Percentiles rank a stretch among this genome's conserved stretches.
These are phyloP conservation scores for Dicaeum eximium DNA, from an alignment of 2,113 vertebrate species.

Conservation along the genomic window DNA sequence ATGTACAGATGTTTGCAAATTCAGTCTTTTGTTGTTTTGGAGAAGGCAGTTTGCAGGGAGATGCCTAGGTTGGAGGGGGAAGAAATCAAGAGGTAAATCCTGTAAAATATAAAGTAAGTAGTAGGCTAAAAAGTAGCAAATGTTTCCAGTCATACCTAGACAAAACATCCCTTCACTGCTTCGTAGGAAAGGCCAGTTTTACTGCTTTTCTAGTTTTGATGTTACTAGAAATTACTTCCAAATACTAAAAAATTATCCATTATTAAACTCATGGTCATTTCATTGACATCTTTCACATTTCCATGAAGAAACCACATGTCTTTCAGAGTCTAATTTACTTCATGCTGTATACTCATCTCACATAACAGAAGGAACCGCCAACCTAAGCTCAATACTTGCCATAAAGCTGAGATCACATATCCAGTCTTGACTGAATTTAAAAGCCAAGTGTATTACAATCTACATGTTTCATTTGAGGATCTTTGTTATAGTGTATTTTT, in stretches of 20 bases:
- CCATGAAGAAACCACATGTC: not conserved
- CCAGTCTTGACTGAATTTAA: not conserved
- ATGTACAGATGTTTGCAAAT: not conserved
- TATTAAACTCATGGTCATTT: not conserved
- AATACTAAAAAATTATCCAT: not conserved
- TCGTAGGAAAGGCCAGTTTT: not conserved
- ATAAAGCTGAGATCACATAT: not conserved
- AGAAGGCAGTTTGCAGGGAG: not conserved
- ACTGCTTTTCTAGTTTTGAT: not conserved
- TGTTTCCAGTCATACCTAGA: not conserved
- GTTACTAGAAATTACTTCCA: not conserved
- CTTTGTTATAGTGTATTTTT: not conserved
- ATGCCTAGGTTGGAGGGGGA: not conserved
- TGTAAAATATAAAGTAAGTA: not conserved
- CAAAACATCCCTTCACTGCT: not conserved
- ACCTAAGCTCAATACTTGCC: not conserved
- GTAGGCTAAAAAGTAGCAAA: not conserved
- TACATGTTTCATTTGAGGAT: not conserved
- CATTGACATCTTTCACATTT: not conserved
- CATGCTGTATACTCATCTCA: not conserved
- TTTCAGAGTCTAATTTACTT: not conserved
- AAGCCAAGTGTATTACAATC: not conserved
- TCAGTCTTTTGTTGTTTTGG: not conserved
- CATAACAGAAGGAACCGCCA: not conserved
- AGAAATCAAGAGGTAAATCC: not conserved